phyloP scores from a whole-genome alignment of 1,140 invertebrate species.

The Phocides pigmalion region DNA sequence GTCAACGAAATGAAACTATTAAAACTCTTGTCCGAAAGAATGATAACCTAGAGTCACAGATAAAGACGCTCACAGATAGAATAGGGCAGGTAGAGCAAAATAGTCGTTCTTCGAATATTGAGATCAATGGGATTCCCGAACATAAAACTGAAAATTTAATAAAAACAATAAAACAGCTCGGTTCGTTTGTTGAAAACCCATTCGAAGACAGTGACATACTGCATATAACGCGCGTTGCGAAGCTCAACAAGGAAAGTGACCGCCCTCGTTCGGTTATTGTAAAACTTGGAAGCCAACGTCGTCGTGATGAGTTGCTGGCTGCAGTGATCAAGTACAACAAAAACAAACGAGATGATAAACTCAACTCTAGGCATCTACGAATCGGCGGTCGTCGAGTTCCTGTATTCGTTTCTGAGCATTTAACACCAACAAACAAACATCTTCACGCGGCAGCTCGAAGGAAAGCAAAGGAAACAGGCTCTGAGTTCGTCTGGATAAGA shows the following conservation, averaged over 20 bases:
- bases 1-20: constrained; percentile 16
- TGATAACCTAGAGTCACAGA: constrained; percentile 2
- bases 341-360: constrained; percentile 23
- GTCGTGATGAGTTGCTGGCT: constrained; percentile 35
- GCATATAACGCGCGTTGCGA: constrained; percentile 37
- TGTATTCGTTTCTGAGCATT: constrained; percentile 39
- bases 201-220: constrained; percentile 10
- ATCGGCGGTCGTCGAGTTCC: constrained; percentile 19
- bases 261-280: constrained; percentile 37
- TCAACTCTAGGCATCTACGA: constrained; percentile 35
- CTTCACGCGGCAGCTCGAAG: constrained; percentile 39
- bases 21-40: constrained; percentile 10
- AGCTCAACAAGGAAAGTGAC: constrained; percentile 32
- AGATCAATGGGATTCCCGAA: constrained; percentile 40
- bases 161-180: constrained; percentile 30
- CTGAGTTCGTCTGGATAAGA: constrained; percentile 43
- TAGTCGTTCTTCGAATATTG: constrained; percentile 32
- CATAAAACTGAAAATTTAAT: constrained; percentile 34
- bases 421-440: constrained; percentile 35
- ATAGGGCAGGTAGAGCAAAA: constrained; percentile 25
- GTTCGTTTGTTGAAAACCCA: background rate
- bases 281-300: constrained; percentile 27
- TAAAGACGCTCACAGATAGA: constrained; percentile 26
- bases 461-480: constrained; percentile 33
- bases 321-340: constrained; percentile 37